Base-by-base conservation (phyloP, 2,113 vertebrate species). In the Corvus hawaiiensis region DNA sequence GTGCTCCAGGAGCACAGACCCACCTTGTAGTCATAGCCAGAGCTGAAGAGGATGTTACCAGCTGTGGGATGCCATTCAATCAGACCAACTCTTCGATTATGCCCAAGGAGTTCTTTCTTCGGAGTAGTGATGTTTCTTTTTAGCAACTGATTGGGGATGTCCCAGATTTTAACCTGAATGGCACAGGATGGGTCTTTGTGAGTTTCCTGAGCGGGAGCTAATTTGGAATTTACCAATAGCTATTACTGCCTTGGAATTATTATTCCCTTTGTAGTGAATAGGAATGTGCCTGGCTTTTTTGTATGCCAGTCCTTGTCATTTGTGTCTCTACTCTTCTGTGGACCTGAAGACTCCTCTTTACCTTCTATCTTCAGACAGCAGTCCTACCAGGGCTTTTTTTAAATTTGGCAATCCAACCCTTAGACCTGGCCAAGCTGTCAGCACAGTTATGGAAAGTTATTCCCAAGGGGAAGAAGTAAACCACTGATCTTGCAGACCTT, bases 41-140 rank as follows among this genome's bases (percentile, higher is more conserved):
- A 98, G 35, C 99, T 99, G 97, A 99, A 98, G 87, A 99, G 98
- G 95, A 99, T 98, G 93, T 98, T 98, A 66, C 97, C 97, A 8
- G 99, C 99, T 0, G 98, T 99, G 27, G 99, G 99, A 90, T 99
- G 99, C 99, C 99, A 99, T 82, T 99, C 99, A 20, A 99, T 97
- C 93, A 99, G 98, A 72, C 98, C 98, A 13, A 99, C 99, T 82
- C 98, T 98, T 93, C 99, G 98, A 10, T 97, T 66, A 19, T 99
- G 99, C 64, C 98, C 98, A 86, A 98, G 91, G 30, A 99, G 98
- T 83, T 99, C 99, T 86, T 99, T 99, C 96, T 95, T 98, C 0
- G 98, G 96, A 72, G 56, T 92, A 2, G 98, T 99, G 62, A 99
- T 97, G 96, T 97, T 99, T 96, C 92, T 98, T 15, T 98, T 43